These are phyloP conservation scores for Calosoma granatense DNA, from an alignment of 1,140 invertebrate species.

Conservation along the genomic window DNA sequence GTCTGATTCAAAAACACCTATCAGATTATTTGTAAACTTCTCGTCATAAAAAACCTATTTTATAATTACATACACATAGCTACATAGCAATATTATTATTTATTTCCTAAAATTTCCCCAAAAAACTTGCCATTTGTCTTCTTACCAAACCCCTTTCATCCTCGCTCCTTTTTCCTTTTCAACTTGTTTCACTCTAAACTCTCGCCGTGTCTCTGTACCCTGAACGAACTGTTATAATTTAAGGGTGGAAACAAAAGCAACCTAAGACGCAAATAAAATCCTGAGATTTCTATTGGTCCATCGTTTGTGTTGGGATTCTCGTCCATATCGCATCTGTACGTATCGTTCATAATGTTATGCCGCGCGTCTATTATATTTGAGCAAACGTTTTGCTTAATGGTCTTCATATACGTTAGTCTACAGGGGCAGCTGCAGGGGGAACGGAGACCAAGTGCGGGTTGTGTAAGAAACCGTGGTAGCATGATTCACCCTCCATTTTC, in stretches of 20 bases:
- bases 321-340: neutral
- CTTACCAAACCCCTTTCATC: no score
- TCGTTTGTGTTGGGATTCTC: neutral
- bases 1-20: no score
- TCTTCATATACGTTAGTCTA: constrained; percentile 1
- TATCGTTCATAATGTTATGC: neutral
- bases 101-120: no score
- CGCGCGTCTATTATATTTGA: neutral
- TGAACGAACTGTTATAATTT: constrained; percentile 18
- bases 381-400: constrained; percentile 8
- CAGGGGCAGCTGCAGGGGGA: neutral
- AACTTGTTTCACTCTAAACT: no score
- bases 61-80: no score
- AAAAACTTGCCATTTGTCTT: no score
- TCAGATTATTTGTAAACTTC: no score
- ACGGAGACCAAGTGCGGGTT: neutral
- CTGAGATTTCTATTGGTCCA: constrained; percentile 31
- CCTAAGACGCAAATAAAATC: constrained; percentile 34
- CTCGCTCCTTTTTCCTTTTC: no score
- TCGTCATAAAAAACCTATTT: no score
- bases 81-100: no score
- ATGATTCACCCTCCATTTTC: neutral
- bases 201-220: no score
- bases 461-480: neutral
- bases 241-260: constrained; percentile 32